These are phyloP conservation scores for Bellardia pandia DNA, from an alignment of 2,888 invertebrate genomes.

Conservation along the genomic window DNA sequence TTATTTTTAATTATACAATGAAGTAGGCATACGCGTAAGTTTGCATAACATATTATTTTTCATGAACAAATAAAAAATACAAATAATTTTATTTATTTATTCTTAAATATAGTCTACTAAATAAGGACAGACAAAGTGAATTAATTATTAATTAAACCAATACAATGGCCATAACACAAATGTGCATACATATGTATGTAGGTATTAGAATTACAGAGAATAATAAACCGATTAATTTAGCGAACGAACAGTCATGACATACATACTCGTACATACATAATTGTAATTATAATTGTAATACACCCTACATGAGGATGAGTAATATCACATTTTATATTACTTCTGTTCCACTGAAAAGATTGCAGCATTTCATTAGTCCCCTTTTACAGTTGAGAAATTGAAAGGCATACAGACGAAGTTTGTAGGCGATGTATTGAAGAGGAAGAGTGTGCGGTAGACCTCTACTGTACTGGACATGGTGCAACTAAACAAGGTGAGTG, in stretches of 20 bases:
- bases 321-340: not conserved
- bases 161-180: constrained; percentile 14
- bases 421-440: too few species aligned
- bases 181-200: not conserved
- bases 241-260: not conserved
- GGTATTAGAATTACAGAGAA: not conserved
- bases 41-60: not conserved
- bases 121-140: constrained; percentile 36
- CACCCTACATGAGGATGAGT: not conserved
- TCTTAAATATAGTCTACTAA: constrained; percentile 25
- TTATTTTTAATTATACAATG: not conserved
- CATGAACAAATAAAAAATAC: not conserved
- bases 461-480: too few species aligned
- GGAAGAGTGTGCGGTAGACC: too few species aligned
- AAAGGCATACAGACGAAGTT: too few species aligned
- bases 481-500: too few species aligned
- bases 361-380: too few species aligned
- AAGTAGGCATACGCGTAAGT: not conserved
- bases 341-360: too few species aligned
- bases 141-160: constrained; percentile 37
- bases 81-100: constrained; percentile 43
- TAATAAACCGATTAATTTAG: not conserved
- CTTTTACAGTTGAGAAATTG: too few species aligned
- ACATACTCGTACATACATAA: not conserved
- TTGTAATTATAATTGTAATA: not conserved